Conservation (phyloP, 2,113 vertebrate species). For the Crotalus tigris region DNA sequence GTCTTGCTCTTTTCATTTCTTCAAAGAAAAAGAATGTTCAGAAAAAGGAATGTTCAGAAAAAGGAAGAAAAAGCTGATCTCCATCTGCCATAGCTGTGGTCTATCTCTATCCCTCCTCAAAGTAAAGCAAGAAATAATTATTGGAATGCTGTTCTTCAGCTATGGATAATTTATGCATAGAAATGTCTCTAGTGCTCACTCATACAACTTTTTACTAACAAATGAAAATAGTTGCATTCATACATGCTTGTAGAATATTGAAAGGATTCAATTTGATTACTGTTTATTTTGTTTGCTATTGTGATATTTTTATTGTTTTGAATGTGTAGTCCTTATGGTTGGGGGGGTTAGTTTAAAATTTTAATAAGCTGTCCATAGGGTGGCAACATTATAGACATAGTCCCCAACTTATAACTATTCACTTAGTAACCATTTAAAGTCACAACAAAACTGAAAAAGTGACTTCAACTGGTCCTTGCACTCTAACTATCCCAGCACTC, state of each 20-base stretch:
- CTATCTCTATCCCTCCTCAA: neutral
- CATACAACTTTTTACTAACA: neutral
- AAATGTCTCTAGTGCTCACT: neutral
- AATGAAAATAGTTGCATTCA: neutral
- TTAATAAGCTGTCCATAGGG: neutral
- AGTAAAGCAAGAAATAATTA: neutral
- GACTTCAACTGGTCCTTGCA: neutral
- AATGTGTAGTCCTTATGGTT: neutral
- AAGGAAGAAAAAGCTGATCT: neutral
- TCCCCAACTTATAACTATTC: neutral
- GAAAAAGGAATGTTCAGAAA: neutral
- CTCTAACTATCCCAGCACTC: neutral
- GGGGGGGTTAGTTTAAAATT: neutral
- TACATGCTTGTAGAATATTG: neutral
- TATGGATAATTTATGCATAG: neutral
- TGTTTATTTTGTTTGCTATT: neutral
- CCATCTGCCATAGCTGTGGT: neutral
- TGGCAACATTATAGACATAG: neutral
- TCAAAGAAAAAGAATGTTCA: neutral
- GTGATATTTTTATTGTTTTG: neutral
- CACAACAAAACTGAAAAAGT: neutral
- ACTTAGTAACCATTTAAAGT: neutral
- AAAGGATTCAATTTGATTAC: neutral
- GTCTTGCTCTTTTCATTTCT: neutral
- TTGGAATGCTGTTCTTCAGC: neutral